A percentile compares a stretch with the other conserved stretches of the same genome.
Evolutionary conservation across 2,113 vertebrate genomes (phyloP).

Genomic region (Lepus europaeus): DNA sequence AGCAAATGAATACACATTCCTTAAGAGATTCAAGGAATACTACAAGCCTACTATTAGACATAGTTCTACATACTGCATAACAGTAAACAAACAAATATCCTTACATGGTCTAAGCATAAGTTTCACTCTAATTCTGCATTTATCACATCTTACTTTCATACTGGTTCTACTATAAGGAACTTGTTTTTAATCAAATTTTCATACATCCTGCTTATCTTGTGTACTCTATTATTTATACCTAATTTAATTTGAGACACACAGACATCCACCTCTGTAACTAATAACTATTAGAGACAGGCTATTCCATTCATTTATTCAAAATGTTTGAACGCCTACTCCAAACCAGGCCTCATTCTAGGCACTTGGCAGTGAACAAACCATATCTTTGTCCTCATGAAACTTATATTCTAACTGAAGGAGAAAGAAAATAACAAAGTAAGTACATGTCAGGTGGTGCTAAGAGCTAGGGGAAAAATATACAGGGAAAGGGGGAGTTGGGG

Average conservation of each 20-base stretch:
- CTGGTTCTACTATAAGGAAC: background rate
- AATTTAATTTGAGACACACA: slow-evolving; percentile 44
- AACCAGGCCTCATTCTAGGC: background rate
- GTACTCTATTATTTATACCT: background rate
- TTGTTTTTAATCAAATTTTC: slow-evolving; percentile 17
- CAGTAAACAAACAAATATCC: slow-evolving; percentile 38
- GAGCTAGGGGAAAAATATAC: background rate
- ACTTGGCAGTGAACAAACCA: background rate
- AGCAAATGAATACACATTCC: background rate
- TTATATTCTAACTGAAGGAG: background rate
- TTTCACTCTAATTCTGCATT: slow-evolving; percentile 44
- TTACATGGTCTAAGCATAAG: background rate
- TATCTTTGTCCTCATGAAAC: background rate
- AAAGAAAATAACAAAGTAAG: slow-evolving; percentile 8
- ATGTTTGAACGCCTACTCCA: background rate
- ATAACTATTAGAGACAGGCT: background rate
- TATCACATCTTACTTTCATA: background rate
- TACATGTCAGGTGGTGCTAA: background rate
- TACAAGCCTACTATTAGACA: slow-evolving; percentile 29
- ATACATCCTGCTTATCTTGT: background rate
- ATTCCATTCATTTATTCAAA: slow-evolving; percentile 51
- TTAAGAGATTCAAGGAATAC: background rate
- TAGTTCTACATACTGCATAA: background rate
- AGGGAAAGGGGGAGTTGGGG: background rate
- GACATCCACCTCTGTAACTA: background rate